Evolutionary conservation across 2,888 invertebrate species (phyloP), one percentile per base, ranked within the genome.

Genomic region (Spicauda simplicius): DNA sequence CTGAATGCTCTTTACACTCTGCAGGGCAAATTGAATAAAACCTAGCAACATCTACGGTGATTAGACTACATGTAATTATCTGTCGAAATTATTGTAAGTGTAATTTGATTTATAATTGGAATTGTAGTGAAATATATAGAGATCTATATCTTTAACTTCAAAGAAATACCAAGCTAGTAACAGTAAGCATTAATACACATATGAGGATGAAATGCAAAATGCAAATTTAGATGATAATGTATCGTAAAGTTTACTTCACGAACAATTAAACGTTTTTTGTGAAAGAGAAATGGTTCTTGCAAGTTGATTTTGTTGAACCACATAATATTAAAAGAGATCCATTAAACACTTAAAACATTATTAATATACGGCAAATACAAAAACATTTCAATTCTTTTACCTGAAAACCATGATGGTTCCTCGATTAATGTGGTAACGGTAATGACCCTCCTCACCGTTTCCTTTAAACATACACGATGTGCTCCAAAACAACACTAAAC

Each of bases 401-500:
- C 59, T 16, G 52, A 64, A 41, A 58, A 52, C 6, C 64, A 58
- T 58, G 58, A 41, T 58, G 53, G 58, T 65, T 65, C 52, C 25
- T 41, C 64, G 58, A 58, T 65, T 53, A 65, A 71, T 65, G 68
- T 72, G 63, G 33, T 55, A 67, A 64, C 63, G 56, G 57, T 25
- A 25, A 25, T 25, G 25, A 25, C 61, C 65, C 69, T 62, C 61
- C 57, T 71, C 67, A 69, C 61, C 54, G 69, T 68, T 72, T 70
- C 72, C 71, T 71, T 68, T 66, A 68, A 69, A 68, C 45, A 59
- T 65, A 56, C 25, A 59, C 57, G 20, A 64, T 70, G 68, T 74
- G n/a, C n/a, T 19, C 58, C 48, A 18, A 57, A 64, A 68, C 69
- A 57, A 71, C 70, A 74, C 72, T 74, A 75, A 71, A 71, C 69